A percentile compares a stretch with the other conserved stretches of the same genome.
Evolutionary conservation across 2,888 invertebrate species (phyloP).

Genomic region (Sarcophaga variegata): DNA sequence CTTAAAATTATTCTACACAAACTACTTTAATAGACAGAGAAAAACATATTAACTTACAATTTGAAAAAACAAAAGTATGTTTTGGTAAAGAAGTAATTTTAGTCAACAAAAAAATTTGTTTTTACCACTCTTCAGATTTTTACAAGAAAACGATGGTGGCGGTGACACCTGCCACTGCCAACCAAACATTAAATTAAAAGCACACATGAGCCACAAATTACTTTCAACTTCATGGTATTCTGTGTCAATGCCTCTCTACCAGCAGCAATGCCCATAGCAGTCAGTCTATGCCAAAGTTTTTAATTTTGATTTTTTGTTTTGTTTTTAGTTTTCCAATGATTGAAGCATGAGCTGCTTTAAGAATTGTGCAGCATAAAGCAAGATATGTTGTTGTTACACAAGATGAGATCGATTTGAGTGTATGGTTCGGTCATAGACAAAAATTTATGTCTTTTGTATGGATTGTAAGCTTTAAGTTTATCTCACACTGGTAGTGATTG

Average conservation of each 20-base stretch:
- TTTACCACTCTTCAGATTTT: constrained; percentile 6
- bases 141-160: neutral
- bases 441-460: constrained; percentile 17
- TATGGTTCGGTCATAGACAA: neutral
- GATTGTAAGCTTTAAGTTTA: constrained; percentile 15
- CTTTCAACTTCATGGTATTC: constrained; percentile 29
- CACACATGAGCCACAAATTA: neutral
- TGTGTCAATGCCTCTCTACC: constrained; percentile 53
- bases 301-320: neutral
- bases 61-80: too few relatives aligned
- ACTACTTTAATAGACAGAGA: too few relatives aligned
- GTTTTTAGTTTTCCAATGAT: neutral
- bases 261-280: neutral
- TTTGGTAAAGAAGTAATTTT: too few relatives aligned
- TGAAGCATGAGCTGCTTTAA: neutral
- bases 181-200: neutral
- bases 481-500: neutral
- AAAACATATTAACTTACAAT: too few relatives aligned
- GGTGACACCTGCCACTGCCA: constrained; percentile 35
- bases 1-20: too few relatives aligned
- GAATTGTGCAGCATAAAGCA: neutral
- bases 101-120: neutral
- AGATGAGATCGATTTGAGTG: constrained; percentile 11
- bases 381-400: neutral
- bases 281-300: neutral